These are phyloP conservation scores for Neodon shergylaensis DNA, from an alignment of 2,113 vertebrate genomes.

Conservation along the genomic window DNA sequence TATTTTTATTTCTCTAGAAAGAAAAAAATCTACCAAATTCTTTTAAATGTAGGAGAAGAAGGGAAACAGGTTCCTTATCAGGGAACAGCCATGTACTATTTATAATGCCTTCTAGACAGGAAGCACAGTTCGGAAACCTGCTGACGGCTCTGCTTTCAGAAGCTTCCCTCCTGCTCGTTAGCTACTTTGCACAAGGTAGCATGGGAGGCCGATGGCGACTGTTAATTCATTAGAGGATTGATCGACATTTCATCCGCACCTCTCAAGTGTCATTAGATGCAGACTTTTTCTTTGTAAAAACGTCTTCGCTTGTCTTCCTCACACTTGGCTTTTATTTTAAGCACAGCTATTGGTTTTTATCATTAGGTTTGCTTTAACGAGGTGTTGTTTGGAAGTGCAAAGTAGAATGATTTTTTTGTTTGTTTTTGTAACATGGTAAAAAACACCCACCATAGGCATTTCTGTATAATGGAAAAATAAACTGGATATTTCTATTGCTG, in stretches of 20 bases:
- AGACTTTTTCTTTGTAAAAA: constrained; percentile 53
- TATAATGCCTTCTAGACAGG: constrained; percentile 43
- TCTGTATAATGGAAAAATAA: neutral
- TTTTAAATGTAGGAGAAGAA: neutral
- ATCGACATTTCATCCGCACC: constrained; percentile 53
- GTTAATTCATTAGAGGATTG: constrained; percentile 60
- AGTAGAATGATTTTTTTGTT: neutral
- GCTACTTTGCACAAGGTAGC: constrained; percentile 16
- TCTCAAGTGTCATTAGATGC: neutral
- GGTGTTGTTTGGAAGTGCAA: neutral
- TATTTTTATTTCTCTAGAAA: neutral
- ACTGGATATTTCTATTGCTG: neutral
- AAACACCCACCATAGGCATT: neutral
- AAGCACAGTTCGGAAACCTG: constrained; percentile 34
- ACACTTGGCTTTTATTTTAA: constrained; percentile 47
- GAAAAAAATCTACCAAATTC: neutral
- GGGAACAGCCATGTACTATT: constrained; percentile 25
- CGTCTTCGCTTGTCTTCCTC: constrained; percentile 12
- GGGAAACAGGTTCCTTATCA: constrained; percentile 41
- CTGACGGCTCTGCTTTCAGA: constrained; percentile 44
- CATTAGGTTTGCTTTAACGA: constrained; percentile 19
- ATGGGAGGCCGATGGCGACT: neutral
- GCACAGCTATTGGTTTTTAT: neutral
- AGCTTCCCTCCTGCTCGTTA: constrained; percentile 54
- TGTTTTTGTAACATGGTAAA: neutral